phyloP scores from a whole-genome alignment of 2,797 vertebrate species.

The Hoplostethus mediterraneus region DNA sequence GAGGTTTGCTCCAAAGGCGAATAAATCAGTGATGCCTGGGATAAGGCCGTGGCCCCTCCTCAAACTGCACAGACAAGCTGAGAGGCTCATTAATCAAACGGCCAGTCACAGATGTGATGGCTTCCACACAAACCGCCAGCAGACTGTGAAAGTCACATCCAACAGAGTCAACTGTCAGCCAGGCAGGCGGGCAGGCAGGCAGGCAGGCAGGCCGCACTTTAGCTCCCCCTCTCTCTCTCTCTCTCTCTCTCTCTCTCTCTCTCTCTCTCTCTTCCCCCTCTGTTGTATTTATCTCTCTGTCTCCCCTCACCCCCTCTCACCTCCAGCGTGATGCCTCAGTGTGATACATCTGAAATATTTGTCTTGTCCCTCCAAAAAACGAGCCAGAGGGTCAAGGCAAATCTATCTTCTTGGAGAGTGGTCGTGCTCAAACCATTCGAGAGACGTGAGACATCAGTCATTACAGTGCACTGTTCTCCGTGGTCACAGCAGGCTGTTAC shows the following conservation, averaged over 20 bases:
- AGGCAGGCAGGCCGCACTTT: constrained; percentile 70
- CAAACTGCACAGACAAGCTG: constrained; percentile 92
- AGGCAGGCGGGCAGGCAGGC: constrained; percentile 75
- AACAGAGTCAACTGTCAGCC: constrained; percentile 90
- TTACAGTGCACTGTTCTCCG: constrained; percentile 24
- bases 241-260: constrained; percentile 29
- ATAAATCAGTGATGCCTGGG: constrained; percentile 95
- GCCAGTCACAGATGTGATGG: constrained; percentile 97
- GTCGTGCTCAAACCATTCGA: constrained; percentile 72
- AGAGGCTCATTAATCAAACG: constrained; percentile 99
- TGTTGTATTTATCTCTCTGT: constrained; percentile 74
- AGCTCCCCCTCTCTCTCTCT: constrained; percentile 42
- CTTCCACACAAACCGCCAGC: constrained; percentile 94
- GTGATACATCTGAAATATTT: constrained; percentile 79
- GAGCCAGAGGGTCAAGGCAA: constrained; percentile 68
- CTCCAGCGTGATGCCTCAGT: constrained; percentile 64
- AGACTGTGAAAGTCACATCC: constrained; percentile 99
- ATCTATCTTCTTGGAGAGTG: constrained; percentile 75
- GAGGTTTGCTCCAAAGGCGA: constrained; percentile 87
- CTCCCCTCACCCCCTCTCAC: constrained; percentile 74
- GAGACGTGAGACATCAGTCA: constrained; percentile 70
- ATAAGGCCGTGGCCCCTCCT: constrained; percentile 92
- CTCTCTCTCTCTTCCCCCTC: constrained; percentile 23
- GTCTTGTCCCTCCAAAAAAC: constrained; percentile 78
- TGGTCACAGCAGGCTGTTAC: constrained; percentile 21